Evolutionary conservation across 2,888 invertebrate genomes (phyloP).

Genomic region (Trichacis sp.): DNA sequence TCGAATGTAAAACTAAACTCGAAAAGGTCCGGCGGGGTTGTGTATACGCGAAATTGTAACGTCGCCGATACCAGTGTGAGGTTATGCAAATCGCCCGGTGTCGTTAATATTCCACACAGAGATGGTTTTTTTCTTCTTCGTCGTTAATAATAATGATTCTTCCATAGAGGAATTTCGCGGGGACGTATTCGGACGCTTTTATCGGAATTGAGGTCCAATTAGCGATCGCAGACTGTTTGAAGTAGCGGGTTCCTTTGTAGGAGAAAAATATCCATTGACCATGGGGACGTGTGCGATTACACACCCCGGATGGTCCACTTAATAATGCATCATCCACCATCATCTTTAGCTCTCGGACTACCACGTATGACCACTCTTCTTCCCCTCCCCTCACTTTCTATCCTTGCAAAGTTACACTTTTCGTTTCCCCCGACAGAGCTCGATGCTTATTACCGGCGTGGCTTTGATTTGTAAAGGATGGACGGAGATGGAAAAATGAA

Average conservation of each 20-base stretch:
- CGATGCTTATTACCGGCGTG: slow-evolving; percentile 63
- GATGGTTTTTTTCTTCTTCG: slow-evolving; percentile 29
- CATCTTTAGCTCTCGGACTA: slow-evolving; percentile 49
- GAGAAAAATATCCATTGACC: slow-evolving; percentile 61
- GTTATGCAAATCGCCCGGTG: slow-evolving; percentile 44
- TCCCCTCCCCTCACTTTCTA: slow-evolving; percentile 46
- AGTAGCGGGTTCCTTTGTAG: slow-evolving; percentile 15
- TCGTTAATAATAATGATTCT: background rate
- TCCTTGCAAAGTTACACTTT: slow-evolving; percentile 32
- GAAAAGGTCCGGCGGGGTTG: slow-evolving; percentile 43
- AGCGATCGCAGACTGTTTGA: background rate
- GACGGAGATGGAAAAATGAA: slow-evolving; percentile 39
- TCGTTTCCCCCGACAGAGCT: slow-evolving; percentile 19
- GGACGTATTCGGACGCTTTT: background rate
- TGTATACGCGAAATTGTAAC: slow-evolving; percentile 42
- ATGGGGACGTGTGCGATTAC: slow-evolving; percentile 65
- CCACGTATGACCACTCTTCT: slow-evolving; percentile 56
- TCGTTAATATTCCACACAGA: slow-evolving; percentile 44
- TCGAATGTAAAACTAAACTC: slow-evolving; percentile 47
- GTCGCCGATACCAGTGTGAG: slow-evolving; percentile 44
- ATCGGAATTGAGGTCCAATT: background rate
- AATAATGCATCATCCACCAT: slow-evolving; percentile 67
- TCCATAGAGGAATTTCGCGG: background rate
- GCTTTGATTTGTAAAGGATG: slow-evolving; percentile 67
- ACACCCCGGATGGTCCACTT: slow-evolving; percentile 62